These are phyloP conservation scores for Kuschelorhynchus macadamiae DNA, from an alignment of 2,888 invertebrate genomes.

Conservation along the genomic window DNA sequence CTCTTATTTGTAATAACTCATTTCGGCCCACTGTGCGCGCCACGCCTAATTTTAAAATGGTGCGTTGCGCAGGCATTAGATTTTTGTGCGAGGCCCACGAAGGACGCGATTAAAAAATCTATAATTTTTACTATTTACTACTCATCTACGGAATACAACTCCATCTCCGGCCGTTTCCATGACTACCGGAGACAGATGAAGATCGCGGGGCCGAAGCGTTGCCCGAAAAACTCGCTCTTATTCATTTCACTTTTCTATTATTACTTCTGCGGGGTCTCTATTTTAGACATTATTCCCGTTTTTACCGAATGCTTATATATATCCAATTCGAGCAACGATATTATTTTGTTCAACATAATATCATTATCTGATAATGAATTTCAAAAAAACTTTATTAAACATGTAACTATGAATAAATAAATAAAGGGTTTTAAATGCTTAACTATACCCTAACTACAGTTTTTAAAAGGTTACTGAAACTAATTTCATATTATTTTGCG, in stretches of 20 bases:
- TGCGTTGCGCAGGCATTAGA: conserved; percentile 68
- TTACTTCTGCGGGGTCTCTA: conserved; percentile 22
- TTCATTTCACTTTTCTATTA: conserved; percentile 45
- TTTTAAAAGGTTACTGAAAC: too few relatives aligned
- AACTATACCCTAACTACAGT: too few relatives aligned
- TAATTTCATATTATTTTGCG: too few relatives aligned
- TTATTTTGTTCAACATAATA: too few relatives aligned
- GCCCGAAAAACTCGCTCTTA: conserved; percentile 33
- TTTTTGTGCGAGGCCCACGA: conserved; percentile 56
- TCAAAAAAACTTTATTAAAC: too few relatives aligned
- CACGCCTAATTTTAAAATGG: conserved; percentile 70
- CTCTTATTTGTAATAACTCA: conserved; percentile 5
- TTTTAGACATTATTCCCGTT: too few relatives aligned
- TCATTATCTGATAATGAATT: too few relatives aligned
- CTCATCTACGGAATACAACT: conserved; percentile 59
- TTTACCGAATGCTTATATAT: too few relatives aligned
- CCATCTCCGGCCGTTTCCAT: conserved; percentile 54
- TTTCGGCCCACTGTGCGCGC: conserved; percentile 60
- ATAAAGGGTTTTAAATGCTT: too few relatives aligned
- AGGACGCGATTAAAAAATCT: conserved; percentile 66
- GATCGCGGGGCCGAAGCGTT: conserved; percentile 48
- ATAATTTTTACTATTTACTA: conserved; percentile 66
- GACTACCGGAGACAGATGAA: conserved; percentile 56
- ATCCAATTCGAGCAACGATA: too few relatives aligned
- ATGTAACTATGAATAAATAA: too few relatives aligned